A percentile compares a stretch with the other conserved stretches of the same genome.
These are phyloP conservation scores for Neoseiulus cucumeris DNA, from an alignment of 1,140 invertebrate genomes.

Conservation along the genomic window DNA sequence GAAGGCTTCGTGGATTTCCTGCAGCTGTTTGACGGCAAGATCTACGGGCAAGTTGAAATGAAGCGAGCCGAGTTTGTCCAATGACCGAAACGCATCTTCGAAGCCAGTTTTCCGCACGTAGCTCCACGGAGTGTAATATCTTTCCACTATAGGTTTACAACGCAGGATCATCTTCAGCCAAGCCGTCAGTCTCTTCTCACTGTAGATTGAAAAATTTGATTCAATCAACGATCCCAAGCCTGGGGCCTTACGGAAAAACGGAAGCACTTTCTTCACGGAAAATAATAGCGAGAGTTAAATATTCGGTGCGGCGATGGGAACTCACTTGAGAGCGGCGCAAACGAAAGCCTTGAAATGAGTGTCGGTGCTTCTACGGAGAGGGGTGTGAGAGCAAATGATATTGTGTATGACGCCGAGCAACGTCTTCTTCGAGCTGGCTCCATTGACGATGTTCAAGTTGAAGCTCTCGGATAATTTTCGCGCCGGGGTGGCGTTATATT, in stretches of 20 bases:
- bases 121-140: constrained; percentile 81
- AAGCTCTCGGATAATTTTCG: constrained; percentile 93
- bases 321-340: constrained; percentile 82
- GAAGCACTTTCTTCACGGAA: constrained; percentile 11
- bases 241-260: too few species aligned
- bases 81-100: constrained; percentile 72
- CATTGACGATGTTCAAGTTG: constrained; percentile 76
- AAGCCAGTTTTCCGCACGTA: constrained; percentile 91
- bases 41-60: constrained; percentile 88
- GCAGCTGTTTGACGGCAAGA: constrained; percentile 79
- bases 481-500: constrained; percentile 82
- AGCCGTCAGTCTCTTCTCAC: constrained; percentile 63
- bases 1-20: constrained; percentile 94
- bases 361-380: constrained; percentile 79
- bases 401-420: constrained; percentile 75
- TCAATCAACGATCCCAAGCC: not conserved
- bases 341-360: constrained; percentile 97
- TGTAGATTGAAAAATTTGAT: constrained; percentile 29
- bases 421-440: constrained; percentile 39
- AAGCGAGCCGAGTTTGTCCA: constrained; percentile 62
- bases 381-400: constrained; percentile 69
- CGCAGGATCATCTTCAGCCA: constrained; percentile 86
- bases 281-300: constrained; percentile 1
- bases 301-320: constrained; percentile 18
- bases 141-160: constrained; percentile 62